Base-by-base conservation (phyloP, 2,888 invertebrate genomes). In the Ellobium chinense region DNA sequence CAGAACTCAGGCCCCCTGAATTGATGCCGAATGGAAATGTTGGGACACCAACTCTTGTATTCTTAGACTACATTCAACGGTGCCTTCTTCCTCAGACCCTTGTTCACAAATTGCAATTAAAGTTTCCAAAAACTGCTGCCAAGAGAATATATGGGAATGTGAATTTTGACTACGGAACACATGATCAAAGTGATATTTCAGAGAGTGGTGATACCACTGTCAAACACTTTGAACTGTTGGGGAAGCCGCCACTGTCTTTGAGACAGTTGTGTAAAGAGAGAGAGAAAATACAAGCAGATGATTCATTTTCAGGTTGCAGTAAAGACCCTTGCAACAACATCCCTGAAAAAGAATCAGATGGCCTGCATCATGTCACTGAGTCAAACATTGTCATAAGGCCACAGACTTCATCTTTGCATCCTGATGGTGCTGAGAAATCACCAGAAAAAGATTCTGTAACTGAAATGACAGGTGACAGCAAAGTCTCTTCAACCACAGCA, bases 21-120 rank as follows among this genome's bases (percentile, higher is more conserved):
- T 83, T 93, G 2, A 93, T 94, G 94, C 94, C 94, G 4, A 87
- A 94, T 81, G 95, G 95, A 36, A 95, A 95, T 89, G 94, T 95
- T 58, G 95, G 95, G 5, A 94, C 94, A 2, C 93, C 94, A 2
- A 94, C 94, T 12, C 86, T 84, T 39, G 87, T 92, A 81, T 94
- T 95, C 86, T 84, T 94, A 72, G 88, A 91, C 12, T 88, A 92
- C 56, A 94, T 95, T 3, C 88, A 90, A 56, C 88, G 91, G 36
- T 94, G 94, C 85, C 84, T 91, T 78, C 88, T 94, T 37, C 94
- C 94, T 18, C 91, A 93, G 7, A 88, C 88, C 24, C 83, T 94
- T 4, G 94, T 94, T 18, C 89, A 89, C 31, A 94, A 93, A 83
- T 87, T 94, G 1, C 93, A 93, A 24, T 86, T 94, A 9, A 87